Base-by-base conservation (phyloP, 2,888 invertebrate genomes). In the Drosophila neonasuta region DNA sequence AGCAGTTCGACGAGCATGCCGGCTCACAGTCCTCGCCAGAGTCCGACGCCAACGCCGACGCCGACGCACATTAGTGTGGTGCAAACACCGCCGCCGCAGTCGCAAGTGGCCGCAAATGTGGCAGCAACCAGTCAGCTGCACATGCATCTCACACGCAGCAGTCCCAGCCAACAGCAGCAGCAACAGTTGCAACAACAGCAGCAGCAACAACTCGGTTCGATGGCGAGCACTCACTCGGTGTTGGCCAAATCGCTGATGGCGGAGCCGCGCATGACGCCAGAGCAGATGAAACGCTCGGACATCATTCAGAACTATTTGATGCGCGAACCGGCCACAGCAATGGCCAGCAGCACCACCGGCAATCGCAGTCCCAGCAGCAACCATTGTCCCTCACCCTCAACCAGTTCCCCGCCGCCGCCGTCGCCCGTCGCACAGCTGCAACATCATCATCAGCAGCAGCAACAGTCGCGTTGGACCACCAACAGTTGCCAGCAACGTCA, bases 291-390 rank as follows among this genome's bases (percentile, higher is more conserved):
- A 91, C 95, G 97, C 88, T 96, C 96, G 36, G 97, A 97, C 91
- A 95, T 97, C 88, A 96, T 97, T 89, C 97, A 97, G 91, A 96
- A 95, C 90, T 96, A 96, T 91, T 96, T 97, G 90, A 96, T 97
- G 94, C 93, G 96, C 3, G 95, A 95, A 81, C 88, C 87, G 20
- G 59, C 80, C 2, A 61, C 78, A 30, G 76, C 32, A 32, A 36
- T 36, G n/a, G 36, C 79, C n/a, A 74, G 73, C 55, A 76, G 76
- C 51, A 83, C 88, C 15, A 80, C 87, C 1, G 85, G 81, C 41
- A 86, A 87, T 32, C 90, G 89, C 17, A 88, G 88, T 67, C 87
- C 89, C 50, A 89, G 88, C 74, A 89, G 88, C 74, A 89, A 87
- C 46, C 88, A 86, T 60, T 89, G 89, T 54, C 86, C 88, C 50